phyloP scores from a whole-genome alignment of 2,113 vertebrate genomes.

The Macrotus californicus region DNA sequence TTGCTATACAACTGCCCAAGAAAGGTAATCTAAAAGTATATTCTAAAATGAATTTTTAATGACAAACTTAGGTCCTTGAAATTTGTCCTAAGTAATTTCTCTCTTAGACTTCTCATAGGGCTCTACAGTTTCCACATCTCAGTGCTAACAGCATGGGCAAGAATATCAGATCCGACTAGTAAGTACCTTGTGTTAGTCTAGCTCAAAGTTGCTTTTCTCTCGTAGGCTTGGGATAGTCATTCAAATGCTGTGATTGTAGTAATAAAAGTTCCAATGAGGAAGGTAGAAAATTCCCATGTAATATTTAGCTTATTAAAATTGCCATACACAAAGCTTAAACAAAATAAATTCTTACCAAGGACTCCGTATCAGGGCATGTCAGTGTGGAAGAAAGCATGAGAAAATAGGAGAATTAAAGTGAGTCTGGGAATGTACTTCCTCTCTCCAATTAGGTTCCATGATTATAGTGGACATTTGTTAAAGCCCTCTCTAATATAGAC shows the following conservation, averaged over 20 bases:
- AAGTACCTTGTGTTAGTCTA: not conserved
- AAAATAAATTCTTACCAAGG: conserved; percentile 6
- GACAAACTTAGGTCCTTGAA: too few relatives aligned
- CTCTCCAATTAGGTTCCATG: not conserved
- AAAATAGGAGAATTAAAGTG: not conserved
- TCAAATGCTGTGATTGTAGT: conserved; percentile 43
- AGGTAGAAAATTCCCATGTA: not conserved
- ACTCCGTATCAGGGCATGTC: not conserved
- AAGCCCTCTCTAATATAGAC: not conserved
- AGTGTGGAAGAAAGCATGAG: not conserved
- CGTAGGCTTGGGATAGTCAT: conserved; percentile 34
- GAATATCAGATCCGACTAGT: too few relatives aligned
- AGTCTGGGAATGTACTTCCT: not conserved
- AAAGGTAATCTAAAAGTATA: too few relatives aligned
- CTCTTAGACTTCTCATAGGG: too few relatives aligned
- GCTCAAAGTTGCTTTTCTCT: conserved; percentile 34
- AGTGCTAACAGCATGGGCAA: too few relatives aligned
- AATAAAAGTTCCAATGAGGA: conserved; percentile 22
- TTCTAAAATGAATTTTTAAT: too few relatives aligned
- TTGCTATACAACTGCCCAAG: too few relatives aligned
- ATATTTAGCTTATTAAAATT: conserved; percentile 29
- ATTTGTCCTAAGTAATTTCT: too few relatives aligned
- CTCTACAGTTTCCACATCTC: too few relatives aligned
- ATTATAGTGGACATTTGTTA: not conserved
- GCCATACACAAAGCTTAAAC: not conserved